Percentiles rank a stretch among this genome's conserved stretches.
phyloP scores from a whole-genome alignment of 2,113 vertebrate species.

The human region DNA sequence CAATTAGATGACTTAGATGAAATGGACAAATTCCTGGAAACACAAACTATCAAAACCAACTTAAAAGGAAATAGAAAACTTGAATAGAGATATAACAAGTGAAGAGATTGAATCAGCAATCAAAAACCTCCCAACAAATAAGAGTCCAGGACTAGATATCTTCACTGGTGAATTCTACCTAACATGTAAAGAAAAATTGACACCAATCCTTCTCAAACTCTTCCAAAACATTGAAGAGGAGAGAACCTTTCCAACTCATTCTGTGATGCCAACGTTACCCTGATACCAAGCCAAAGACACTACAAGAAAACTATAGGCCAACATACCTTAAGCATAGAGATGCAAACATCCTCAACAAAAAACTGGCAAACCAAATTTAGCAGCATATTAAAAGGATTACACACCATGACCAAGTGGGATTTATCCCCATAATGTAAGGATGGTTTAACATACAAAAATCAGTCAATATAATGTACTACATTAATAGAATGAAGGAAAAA shows the following conservation, averaged over 20 bases:
- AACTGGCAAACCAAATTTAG: neutral
- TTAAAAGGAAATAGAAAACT: slow-evolving; percentile 26
- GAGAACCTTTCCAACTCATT: neutral
- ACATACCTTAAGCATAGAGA: neutral
- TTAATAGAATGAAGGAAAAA: slow-evolving; percentile 5
- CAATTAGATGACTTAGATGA: neutral
- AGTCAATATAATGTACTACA: neutral
- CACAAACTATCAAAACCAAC: neutral
- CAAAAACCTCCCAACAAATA: neutral
- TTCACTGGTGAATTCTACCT: neutral
- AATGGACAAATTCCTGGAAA: neutral
- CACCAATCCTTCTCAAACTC: neutral
- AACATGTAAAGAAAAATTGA: slow-evolving; percentile 1
- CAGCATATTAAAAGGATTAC: neutral
- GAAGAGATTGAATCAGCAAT: neutral
- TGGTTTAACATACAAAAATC: neutral
- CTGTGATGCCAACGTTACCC: neutral
- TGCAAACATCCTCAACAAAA: neutral
- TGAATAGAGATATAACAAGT: neutral
- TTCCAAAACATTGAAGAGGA: neutral
- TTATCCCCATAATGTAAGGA: slow-evolving; percentile 9
- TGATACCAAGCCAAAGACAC: neutral
- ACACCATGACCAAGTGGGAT: neutral
- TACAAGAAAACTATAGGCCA: neutral
- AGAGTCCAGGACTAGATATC: neutral